Conservation (phyloP, 2,888 invertebrate genomes). For the Agrilus mali region DNA sequence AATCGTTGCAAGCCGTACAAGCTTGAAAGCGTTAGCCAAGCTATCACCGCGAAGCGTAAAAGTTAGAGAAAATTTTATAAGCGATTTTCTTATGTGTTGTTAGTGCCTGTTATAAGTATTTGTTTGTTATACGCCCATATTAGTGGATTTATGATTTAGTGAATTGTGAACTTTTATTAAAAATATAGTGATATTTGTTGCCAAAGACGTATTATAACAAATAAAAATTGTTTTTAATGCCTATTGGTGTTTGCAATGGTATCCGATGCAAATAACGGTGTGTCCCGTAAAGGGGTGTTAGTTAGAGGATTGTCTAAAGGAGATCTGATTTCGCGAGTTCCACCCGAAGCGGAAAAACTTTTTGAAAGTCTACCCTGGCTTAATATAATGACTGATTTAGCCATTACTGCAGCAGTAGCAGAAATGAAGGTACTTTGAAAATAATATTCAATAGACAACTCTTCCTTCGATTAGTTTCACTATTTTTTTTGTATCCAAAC, state of each 20-base stretch:
- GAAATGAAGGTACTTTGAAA: conserved; percentile 29
- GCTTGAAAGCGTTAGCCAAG: no score
- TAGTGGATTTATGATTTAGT: no score
- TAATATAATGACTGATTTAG: conserved; percentile 32
- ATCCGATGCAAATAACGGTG: conserved; percentile 21
- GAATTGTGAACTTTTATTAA: no score
- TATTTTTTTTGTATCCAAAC: no score
- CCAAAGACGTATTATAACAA: not conserved
- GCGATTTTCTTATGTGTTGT: no score
- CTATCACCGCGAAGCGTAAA: no score
- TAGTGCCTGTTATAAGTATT: no score
- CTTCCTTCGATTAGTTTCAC: not conserved
- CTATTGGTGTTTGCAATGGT: conserved; percentile 21
- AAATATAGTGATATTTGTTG: no score
- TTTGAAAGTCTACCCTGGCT: conserved; percentile 31
- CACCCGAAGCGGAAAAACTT: conserved; percentile 29
- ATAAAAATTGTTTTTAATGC: conserved; percentile 8
- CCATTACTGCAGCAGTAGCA: conserved; percentile 30
- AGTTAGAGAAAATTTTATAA: no score
- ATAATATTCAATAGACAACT: not conserved
- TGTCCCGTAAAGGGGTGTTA: conserved; percentile 20
- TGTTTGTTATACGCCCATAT: no score
- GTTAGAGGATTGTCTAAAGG: conserved; percentile 22
- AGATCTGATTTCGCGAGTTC: conserved; percentile 25
- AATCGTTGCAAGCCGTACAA: no score